Evolutionary conservation across 92 coral and sea anemone species (phyloP).

Genomic region (Phenganax marumi): DNA sequence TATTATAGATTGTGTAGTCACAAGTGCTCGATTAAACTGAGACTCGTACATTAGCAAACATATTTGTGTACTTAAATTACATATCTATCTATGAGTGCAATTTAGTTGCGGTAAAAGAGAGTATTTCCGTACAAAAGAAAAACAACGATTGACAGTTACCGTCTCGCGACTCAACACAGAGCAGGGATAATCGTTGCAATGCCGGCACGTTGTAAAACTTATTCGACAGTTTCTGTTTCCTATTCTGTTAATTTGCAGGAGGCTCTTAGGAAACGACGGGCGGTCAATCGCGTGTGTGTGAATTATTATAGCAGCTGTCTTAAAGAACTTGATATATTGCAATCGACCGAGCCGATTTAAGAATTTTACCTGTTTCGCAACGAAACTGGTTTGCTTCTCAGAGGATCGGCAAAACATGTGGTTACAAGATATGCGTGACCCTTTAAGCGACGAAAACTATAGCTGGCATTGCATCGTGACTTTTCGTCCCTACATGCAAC

Average conservation of each 20-base stretch:
- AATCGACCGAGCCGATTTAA: constrained; percentile 16
- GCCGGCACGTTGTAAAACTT: constrained; percentile 42
- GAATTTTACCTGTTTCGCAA: neutral
- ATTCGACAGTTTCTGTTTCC: constrained; percentile 15
- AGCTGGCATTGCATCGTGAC: neutral
- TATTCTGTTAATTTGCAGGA: constrained; percentile 27
- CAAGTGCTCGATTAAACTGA: neutral
- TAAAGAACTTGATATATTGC: constrained; percentile 4
- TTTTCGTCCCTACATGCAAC: constrained; percentile 23
- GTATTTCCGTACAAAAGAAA: constrained; percentile 20
- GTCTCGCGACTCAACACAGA: constrained; percentile 19
- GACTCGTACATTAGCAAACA: neutral
- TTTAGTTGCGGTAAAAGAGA: constrained; percentile 2
- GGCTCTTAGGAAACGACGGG: constrained; percentile 6
- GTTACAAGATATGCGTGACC: constrained; percentile 6
- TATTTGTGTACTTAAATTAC: neutral
- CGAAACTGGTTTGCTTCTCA: constrained; percentile 4
- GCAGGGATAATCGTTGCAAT: constrained; percentile 22
- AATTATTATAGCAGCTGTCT: constrained; percentile 27
- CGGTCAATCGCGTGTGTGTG: constrained; percentile 21
- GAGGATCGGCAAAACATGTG: neutral
- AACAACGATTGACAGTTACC: constrained; percentile 19
- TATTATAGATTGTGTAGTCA: neutral
- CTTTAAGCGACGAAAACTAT: neutral
- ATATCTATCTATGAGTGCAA: neutral